These are phyloP conservation scores for Ophion slaviceki DNA, from an alignment of 2,888 invertebrate genomes.

Conservation along the genomic window DNA sequence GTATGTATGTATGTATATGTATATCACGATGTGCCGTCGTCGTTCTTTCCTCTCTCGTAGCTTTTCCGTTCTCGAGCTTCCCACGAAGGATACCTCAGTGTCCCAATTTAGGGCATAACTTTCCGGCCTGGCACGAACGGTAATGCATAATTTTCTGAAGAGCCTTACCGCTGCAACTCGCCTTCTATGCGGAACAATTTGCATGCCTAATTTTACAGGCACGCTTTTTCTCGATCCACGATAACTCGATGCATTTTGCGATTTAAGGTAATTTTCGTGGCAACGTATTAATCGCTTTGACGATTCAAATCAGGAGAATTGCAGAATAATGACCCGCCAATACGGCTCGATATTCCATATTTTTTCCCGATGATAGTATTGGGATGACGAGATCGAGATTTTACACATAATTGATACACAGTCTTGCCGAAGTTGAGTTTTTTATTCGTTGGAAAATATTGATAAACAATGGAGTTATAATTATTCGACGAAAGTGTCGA, in stretches of 20 bases:
- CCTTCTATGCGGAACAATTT: slow-evolving; percentile 27
- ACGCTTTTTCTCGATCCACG: not conserved
- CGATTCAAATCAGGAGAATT: too few species aligned
- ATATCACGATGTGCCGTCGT: not conserved
- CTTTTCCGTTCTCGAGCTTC: slow-evolving; percentile 50
- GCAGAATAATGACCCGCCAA: too few species aligned
- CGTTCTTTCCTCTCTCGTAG: slow-evolving; percentile 1
- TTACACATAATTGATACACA: too few species aligned
- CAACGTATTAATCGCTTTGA: too few species aligned
- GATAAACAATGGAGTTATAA: too few species aligned
- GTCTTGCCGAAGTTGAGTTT: too few species aligned
- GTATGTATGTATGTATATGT: not conserved
- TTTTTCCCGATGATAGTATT: too few species aligned
- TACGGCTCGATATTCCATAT: too few species aligned
- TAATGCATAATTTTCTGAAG: slow-evolving; percentile 43
- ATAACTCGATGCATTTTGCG: not conserved
- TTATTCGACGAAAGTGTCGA: too few species aligned
- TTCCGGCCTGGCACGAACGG: slow-evolving; percentile 13
- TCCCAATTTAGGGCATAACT: slow-evolving; percentile 52
- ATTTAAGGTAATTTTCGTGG: not conserved
- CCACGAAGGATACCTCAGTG: slow-evolving; percentile 50
- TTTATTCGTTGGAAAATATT: too few species aligned
- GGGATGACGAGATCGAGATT: too few species aligned
- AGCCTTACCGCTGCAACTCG: slow-evolving; percentile 15
- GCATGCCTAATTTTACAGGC: slow-evolving; percentile 16